Conservation (phyloP, 2,797 vertebrate genomes). For the Morelia viridis region DNA sequence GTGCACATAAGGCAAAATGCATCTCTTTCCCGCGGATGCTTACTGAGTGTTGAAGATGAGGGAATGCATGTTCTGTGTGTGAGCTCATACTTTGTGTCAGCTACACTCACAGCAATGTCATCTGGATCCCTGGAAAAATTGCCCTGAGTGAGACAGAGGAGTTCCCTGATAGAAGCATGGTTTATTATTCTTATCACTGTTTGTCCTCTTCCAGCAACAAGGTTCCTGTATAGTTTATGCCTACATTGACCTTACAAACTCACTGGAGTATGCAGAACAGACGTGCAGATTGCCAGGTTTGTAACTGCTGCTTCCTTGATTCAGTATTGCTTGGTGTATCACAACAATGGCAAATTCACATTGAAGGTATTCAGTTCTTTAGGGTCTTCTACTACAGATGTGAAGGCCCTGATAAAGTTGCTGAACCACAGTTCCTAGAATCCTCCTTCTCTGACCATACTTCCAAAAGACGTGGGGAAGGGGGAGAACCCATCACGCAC, state of each 20-base stretch:
- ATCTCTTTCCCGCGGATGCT: not conserved
- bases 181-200: not conserved
- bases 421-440: not conserved
- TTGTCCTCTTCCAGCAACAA: slow-evolving; percentile 55
- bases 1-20: not conserved
- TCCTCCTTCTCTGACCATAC: not conserved
- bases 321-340: not conserved
- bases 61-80: not conserved
- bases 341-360: not conserved
- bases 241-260: not conserved
- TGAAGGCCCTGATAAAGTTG: not conserved
- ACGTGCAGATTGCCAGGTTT: slow-evolving; percentile 64
- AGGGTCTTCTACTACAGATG: not conserved
- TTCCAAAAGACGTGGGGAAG: not conserved
- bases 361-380: not conserved
- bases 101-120: not conserved
- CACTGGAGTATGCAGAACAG: slow-evolving; percentile 15
- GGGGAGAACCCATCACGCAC: not conserved
- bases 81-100: not conserved
- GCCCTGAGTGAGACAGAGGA: not conserved
- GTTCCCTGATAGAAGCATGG: not conserved
- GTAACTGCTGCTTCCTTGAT: not conserved
- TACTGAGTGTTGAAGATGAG: not conserved
- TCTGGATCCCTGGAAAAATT: not conserved
- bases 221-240: slow-evolving; percentile 58